Evolutionary conservation across 1,140 invertebrate genomes (phyloP).

Genomic region (Aleiodes sp.): DNA sequence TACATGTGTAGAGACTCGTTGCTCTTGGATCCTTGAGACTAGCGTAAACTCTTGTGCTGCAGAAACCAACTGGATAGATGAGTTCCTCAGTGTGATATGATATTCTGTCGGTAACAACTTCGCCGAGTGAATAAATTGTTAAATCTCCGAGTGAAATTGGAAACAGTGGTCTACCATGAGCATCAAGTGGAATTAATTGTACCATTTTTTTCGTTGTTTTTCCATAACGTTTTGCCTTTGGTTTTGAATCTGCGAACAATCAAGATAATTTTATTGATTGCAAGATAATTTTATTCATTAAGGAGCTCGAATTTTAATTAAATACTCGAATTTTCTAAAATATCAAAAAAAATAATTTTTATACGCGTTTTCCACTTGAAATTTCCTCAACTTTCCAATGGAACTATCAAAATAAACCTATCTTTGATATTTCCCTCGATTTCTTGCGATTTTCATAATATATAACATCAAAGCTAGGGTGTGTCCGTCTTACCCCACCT

Average conservation of each 20-base stretch:
- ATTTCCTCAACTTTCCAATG: too few relatives aligned
- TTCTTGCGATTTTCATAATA: too few relatives aligned
- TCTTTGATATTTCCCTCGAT: too few relatives aligned
- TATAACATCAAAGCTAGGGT: too few relatives aligned
- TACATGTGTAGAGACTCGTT: constrained; percentile 86
- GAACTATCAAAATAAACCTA: too few relatives aligned
- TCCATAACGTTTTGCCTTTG: constrained; percentile 51
- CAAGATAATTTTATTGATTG: too few relatives aligned
- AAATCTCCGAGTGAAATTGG: constrained; percentile 78
- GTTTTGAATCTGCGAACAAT: constrained; percentile 55
- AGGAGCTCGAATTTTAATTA: background rate
- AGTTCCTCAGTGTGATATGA: constrained; percentile 78
- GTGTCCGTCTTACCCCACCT: too few relatives aligned
- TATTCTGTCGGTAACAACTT: constrained; percentile 75
- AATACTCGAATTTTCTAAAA: too few relatives aligned
- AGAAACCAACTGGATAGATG: constrained; percentile 84
- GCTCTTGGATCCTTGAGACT: constrained; percentile 75
- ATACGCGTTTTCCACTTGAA: too few relatives aligned
- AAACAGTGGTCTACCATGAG: constrained; percentile 76
- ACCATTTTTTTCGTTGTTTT: constrained; percentile 61
- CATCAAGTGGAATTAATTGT: constrained; percentile 74
- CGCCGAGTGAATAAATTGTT: constrained; percentile 81
- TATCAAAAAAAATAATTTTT: too few relatives aligned
- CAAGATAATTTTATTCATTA: background rate
- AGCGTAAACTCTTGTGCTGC: constrained; percentile 80